phyloP scores from a whole-genome alignment of 2,797 vertebrate genomes.

The Gastrophryne carolinensis region DNA sequence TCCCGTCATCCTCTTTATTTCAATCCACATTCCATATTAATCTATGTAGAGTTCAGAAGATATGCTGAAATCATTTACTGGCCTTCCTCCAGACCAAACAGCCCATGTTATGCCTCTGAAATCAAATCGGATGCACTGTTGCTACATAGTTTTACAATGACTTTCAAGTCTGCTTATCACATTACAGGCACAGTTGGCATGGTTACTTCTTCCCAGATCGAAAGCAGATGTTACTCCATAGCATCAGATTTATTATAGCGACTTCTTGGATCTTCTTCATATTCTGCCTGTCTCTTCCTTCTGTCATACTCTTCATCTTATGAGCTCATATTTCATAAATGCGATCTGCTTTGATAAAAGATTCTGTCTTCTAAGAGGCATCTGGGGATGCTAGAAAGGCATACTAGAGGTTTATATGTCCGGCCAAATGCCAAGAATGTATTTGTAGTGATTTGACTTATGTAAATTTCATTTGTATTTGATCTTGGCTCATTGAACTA shows the following conservation, averaged over 20 bases:
- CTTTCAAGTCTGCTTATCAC: constrained; percentile 44
- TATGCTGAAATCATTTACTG: constrained; percentile 11
- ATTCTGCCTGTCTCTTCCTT: constrained; percentile 7
- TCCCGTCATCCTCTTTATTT: neutral
- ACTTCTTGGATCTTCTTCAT: constrained; percentile 22
- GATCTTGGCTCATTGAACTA: no score
- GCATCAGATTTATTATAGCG: constrained; percentile 31
- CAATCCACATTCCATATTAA: constrained; percentile 25
- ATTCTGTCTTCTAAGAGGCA: neutral
- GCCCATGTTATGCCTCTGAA: constrained; percentile 22
- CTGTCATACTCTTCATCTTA: neutral
- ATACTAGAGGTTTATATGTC: neutral
- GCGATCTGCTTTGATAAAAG: neutral
- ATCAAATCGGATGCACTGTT: constrained; percentile 39
- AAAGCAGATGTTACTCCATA: constrained; percentile 48
- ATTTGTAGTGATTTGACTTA: neutral
- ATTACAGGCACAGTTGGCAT: constrained; percentile 50
- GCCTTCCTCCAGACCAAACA: constrained; percentile 32
- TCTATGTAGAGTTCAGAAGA: constrained; percentile 5
- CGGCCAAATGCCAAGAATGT: neutral
- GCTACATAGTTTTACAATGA: constrained; percentile 49
- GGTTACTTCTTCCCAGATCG: constrained; percentile 39
- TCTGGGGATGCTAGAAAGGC: neutral
- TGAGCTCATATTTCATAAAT: neutral
- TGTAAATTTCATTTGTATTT: neutral